Base-by-base conservation (phyloP, 2,888 invertebrate genomes). In the Eretmocerus hayati region DNA sequence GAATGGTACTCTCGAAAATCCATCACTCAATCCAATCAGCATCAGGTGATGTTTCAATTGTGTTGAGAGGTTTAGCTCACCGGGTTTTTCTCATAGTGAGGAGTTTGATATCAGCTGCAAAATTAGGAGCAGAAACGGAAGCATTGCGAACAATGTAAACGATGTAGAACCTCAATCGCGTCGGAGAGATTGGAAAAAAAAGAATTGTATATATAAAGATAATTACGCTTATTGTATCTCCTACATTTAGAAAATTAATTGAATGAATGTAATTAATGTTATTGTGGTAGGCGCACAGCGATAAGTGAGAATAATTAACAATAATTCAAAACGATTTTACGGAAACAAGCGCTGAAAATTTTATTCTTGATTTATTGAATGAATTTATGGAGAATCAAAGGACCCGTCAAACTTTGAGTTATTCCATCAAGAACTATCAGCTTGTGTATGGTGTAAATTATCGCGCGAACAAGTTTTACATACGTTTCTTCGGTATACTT, bases 151-250 rank as follows among this genome's bases (percentile, higher is more conserved):
- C 51, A 50, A 58, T 58, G 56, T 55, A 55, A 60, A 56, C 56
- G 57, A 59, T 60, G 33, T n/a, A 35, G 19, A 36, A 58, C 57
- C 59, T 59, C 58, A 57, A 60, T 62, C 59, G 58, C 61, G 59
- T 58, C 58, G 59, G 63, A 55, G 57, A 59, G 59, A 39, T 9
- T n/a, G 18, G 32, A 63, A 60, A 61, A 61, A 59, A 59, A 65
- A 62, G 64, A 65, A 62, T 65, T 66, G 65, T 66, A 66, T 59
- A 66, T 65, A 66, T 66, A 69, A 65, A 69, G 65, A 69, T 69
- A 69, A 69, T 69, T 69, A 69, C 69, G 69, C 69, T 69, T 69
- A 69, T 60, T 69, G 67, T 69, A 69, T 67, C 69, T 69, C 68
- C 68, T 69, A 69, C 61, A 66, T 67, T 66, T 69, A 69, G 67